A percentile compares a stretch with the other conserved stretches of the same genome.
These are phyloP conservation scores for Charaxes varanes DNA, from an alignment of 1,140 invertebrate species.

Conservation along the genomic window DNA sequence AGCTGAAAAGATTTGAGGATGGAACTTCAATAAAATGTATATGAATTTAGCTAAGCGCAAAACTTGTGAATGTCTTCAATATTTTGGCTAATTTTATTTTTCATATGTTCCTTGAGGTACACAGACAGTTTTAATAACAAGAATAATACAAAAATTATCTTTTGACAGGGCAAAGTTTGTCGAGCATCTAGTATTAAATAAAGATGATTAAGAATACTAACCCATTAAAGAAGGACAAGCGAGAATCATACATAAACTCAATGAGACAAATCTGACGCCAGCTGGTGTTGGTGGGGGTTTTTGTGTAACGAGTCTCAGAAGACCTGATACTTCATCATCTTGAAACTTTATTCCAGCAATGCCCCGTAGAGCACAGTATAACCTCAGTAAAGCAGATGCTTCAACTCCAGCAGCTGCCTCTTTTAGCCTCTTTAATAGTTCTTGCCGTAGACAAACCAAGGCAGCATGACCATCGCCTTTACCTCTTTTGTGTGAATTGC, in stretches of 20 bases:
- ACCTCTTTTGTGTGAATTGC: constrained; percentile 89
- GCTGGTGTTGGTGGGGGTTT: constrained; percentile 92
- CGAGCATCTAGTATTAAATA: too few species aligned
- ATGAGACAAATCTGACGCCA: constrained; percentile 93
- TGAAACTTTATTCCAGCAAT: constrained; percentile 94
- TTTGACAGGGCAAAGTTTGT: too few species aligned
- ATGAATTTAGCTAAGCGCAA: too few species aligned
- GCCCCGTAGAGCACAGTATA: constrained; percentile 94
- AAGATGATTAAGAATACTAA: too few species aligned
- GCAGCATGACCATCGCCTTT: constrained; percentile 84
- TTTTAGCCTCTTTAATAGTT: constrained; percentile 81
- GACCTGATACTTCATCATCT: constrained; percentile 91
- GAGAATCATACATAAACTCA: constrained; percentile 95
- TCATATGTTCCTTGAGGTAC: too few species aligned
- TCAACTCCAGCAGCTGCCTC: constrained; percentile 58
- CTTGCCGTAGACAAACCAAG: constrained; percentile 85
- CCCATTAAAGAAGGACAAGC: constrained; percentile 92
- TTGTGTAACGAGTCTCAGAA: constrained; percentile 91
- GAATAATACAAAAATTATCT: too few species aligned
- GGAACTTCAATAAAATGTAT: too few species aligned
- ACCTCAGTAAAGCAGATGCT: constrained; percentile 70
- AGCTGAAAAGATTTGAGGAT: constrained; percentile 63
- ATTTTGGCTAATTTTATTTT: too few species aligned
- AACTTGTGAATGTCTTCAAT: too few species aligned
- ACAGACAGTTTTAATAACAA: constrained; percentile 1